Base-by-base conservation (phyloP, 2,113 vertebrate species). In the Stegostoma tigrinum region DNA sequence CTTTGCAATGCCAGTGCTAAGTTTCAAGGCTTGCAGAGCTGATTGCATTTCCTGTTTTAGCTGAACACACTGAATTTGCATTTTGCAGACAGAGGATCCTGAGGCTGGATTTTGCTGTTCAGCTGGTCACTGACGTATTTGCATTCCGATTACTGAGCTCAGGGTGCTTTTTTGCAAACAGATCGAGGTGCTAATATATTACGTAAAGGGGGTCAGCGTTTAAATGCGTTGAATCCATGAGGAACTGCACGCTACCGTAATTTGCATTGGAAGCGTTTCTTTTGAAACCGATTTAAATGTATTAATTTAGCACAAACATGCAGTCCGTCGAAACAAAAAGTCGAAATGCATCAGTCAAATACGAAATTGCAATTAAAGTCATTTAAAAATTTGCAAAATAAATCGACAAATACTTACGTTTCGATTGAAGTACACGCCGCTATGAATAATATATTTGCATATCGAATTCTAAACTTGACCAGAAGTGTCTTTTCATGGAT, bases 21-120 rank as follows among this genome's bases (percentile, higher is more conserved):
- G 98, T 98, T 98, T 96, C 97, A 97, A 97, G 97, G 97, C 97
- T 96, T 97, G 97, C 97, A 97, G 97, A 98, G 98, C 97, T 98
- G 98, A 98, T 98, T 98, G 98, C 98, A 98, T 98, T 98, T 99
- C 98, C 98, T 98, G 98, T 98, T 98, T 97, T 93, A 93, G 89
- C 89, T 93, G 89, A 93, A 93, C 89, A 93, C 3, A 93, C 89
- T 38, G 89, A 93, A 93, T 67, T 93, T 93, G 89, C 89, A 93
- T 93, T 93, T 93, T 93, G 89, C 61, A 66, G 61, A 64, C 55
- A 64, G 68, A 70, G 87, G 87, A 91, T 91, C 89, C 61, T 67
- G 61, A 66, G 89, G 61, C 61, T 93, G 55, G 55, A 30, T 93
- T 93, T 93, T 93, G 89, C 89, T 93, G 89, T 93, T 93, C 89